phyloP scores from a whole-genome alignment of 2,888 invertebrate genomes.

The Dichetophora obliterata region DNA sequence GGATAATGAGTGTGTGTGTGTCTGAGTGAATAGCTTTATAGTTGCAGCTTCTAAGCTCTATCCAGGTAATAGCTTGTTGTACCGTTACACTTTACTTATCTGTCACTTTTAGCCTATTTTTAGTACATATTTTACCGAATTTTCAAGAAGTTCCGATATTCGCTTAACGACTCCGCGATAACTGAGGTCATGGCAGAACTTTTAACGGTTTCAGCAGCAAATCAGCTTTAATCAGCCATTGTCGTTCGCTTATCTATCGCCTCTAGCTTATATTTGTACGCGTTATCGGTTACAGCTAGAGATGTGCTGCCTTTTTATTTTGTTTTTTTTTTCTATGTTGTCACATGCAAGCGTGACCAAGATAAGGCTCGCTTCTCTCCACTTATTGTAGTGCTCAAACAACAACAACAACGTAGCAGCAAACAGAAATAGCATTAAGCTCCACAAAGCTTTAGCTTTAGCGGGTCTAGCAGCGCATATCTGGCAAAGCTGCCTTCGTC shows the following conservation, averaged over 20 bases:
- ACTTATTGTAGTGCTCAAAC: neutral
- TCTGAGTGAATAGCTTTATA: neutral
- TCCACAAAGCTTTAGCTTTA: neutral
- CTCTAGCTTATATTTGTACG: no score
- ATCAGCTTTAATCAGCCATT: constrained; percentile 13
- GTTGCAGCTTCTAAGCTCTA: no score
- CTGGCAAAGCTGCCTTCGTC: constrained; percentile 1
- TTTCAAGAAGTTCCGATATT: no score
- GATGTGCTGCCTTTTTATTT: neutral
- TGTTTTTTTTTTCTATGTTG: neutral
- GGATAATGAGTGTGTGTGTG: neutral
- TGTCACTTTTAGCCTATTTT: no score
- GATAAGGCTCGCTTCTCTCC: neutral
- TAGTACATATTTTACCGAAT: no score
- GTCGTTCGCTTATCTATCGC: neutral
- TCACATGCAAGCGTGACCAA: constrained; percentile 15
- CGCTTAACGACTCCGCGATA: no score
- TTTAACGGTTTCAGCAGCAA: no score
- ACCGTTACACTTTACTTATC: no score
- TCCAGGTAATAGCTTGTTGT: no score
- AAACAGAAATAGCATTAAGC: neutral
- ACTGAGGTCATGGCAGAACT: no score
- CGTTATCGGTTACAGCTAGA: no score
- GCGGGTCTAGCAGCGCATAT: neutral
- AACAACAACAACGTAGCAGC: neutral